Conservation (phyloP, 1,140 invertebrate species). For the Leptopilina boulardi region DNA sequence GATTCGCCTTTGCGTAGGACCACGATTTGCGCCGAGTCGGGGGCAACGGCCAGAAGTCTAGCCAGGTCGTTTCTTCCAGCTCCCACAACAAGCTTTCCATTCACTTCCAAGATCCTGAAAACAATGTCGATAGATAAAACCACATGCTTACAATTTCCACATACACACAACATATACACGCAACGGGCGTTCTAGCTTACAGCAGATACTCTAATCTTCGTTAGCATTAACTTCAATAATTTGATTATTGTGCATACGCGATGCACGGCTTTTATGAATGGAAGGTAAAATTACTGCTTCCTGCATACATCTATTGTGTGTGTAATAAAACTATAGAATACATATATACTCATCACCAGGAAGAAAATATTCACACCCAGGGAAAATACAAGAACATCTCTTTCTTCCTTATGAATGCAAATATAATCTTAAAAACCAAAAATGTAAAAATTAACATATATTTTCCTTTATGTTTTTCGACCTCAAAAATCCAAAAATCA, state of each 20-base stretch:
- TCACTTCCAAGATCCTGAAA: slow-evolving; percentile 87
- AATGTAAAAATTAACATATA: too few species aligned
- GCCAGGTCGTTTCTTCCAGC: slow-evolving; percentile 83
- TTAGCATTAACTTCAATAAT: slow-evolving; percentile 36
- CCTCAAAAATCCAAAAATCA: too few species aligned
- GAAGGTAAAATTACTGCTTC: not conserved
- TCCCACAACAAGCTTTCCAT: slow-evolving; percentile 85
- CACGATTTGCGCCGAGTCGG: slow-evolving; percentile 76
- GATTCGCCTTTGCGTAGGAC: slow-evolving; percentile 76
- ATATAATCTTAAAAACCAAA: too few species aligned
- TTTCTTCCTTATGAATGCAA: too few species aligned
- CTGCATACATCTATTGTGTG: not conserved
- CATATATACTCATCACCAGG: too few species aligned
- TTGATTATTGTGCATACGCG: slow-evolving; percentile 31
- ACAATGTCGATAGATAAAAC: slow-evolving; percentile 48
- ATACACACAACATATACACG: not conserved
- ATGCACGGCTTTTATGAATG: slow-evolving; percentile 38
- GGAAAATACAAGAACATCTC: too few species aligned
- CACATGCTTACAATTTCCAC: slow-evolving; percentile 2
- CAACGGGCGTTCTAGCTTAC: not conserved
- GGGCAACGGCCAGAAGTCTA: slow-evolving; percentile 79
- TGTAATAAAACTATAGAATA: too few species aligned
- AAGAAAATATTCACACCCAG: too few species aligned
- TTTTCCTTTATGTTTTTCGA: too few species aligned
- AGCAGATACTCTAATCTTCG: slow-evolving; percentile 22